Conservation (phyloP, 2,888 invertebrate species). For the Drosophila dives region DNA sequence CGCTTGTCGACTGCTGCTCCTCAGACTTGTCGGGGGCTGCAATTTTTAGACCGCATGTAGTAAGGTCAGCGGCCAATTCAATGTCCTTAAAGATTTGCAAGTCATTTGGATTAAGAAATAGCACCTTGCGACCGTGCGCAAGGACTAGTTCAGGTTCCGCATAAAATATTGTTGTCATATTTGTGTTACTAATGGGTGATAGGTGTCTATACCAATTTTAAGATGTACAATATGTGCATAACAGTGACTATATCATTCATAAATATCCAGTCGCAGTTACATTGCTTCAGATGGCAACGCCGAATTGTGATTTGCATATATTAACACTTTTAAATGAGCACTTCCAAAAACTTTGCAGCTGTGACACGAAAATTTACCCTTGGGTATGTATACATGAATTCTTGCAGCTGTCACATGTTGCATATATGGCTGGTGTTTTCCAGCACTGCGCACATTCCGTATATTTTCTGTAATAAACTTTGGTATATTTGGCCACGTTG, state of each 20-base stretch:
- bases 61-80: constrained; percentile 76
- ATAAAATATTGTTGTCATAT: constrained; percentile 76
- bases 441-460: background rate
- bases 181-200: constrained; percentile 23
- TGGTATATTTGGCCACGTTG: background rate
- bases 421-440: constrained; percentile 1
- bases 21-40: constrained; percentile 14
- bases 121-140: constrained; percentile 72
- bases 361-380: constrained; percentile 14
- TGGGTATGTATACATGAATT: constrained; percentile 14
- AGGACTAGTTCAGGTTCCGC: constrained; percentile 80
- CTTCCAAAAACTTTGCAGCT: constrained; percentile 7
- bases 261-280: constrained; percentile 13
- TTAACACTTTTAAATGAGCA: constrained; percentile 12
- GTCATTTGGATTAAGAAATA: constrained; percentile 83
- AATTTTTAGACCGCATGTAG: constrained; percentile 66
- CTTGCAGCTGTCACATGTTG: constrained; percentile 8
- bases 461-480: background rate
- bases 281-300: constrained; percentile 33
- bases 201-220: constrained; percentile 18
- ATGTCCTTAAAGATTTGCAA: constrained; percentile 83
- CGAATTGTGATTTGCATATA: constrained; percentile 4
- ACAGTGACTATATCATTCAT: constrained; percentile 24
- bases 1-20: constrained; percentile 23
- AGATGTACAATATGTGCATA: constrained; percentile 6